Conservation (phyloP, 2,113 vertebrate species). For the Atractosteus spatula region DNA sequence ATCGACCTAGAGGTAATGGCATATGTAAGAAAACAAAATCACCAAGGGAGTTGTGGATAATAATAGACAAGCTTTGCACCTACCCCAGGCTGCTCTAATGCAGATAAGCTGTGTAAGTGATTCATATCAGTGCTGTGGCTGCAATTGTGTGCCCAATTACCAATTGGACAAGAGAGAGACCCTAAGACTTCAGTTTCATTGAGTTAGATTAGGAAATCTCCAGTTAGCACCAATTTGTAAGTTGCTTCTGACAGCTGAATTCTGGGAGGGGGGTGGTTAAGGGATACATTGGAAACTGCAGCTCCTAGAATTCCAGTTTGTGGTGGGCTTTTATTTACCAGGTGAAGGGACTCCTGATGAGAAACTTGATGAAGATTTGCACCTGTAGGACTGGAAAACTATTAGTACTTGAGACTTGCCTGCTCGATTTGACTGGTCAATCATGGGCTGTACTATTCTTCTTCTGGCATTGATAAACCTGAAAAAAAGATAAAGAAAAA, state of each 20-base stretch:
- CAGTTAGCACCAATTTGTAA: constrained; percentile 93
- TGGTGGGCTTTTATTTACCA: constrained; percentile 62
- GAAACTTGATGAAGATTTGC: constrained; percentile 64
- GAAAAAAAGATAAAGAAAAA: constrained; percentile 63
- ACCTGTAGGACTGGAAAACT: constrained; percentile 56
- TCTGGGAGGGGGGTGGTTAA: constrained; percentile 57
- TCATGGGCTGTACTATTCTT: constrained; percentile 99
- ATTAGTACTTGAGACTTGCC: constrained; percentile 79
- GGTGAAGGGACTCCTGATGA: constrained; percentile 63
- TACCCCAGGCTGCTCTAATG: constrained; percentile 1
- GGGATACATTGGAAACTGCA: constrained; percentile 40
- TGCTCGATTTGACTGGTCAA: constrained; percentile 99
- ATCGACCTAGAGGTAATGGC: no score
- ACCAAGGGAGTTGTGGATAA: constrained; percentile 65
- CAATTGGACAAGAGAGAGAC: constrained; percentile 73
- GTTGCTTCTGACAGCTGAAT: constrained; percentile 77
- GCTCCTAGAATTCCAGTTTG: constrained; percentile 66
- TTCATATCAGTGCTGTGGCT: constrained; percentile 74
- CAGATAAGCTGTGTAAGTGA: constrained; percentile 68
- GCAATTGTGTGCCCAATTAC: constrained; percentile 89
- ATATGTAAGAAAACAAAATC: constrained; percentile 32
- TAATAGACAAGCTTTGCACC: constrained; percentile 39
- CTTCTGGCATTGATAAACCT: constrained; percentile 99
- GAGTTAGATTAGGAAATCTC: constrained; percentile 90
- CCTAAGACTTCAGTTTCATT: constrained; percentile 81